Base-by-base conservation (phyloP, 37 sponge, comb jelly and placozoan genomes). In the Oopsacas minuta region DNA sequence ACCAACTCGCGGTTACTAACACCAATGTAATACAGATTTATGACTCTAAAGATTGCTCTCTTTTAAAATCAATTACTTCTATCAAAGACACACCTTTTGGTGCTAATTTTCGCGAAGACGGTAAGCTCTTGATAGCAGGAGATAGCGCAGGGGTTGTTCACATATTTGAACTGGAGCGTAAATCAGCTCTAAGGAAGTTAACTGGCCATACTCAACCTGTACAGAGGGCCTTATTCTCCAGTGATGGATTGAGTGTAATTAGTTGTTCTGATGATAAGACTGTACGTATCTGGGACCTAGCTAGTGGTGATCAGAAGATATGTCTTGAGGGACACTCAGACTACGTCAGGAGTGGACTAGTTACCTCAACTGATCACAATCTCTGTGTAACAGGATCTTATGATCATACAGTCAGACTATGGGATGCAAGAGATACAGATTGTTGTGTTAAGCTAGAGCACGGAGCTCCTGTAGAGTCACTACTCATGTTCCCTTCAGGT, bases 321-420 rank as follows among this genome's bases (percentile, higher is more conserved):
- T 82, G 86, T 10, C 81, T 94, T 51, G 53, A 83, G 22, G 93
- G 88, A 28, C 95, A 94, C 81, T 81, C 87, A 89, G 93, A 95
- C 82, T 93, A 95, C 75, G 83, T 94, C 1, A 82, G 91, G 15
- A 38, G 83, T 3, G 82, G 91, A 34, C 81, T 82, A 1, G 81
- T 83, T 0, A 85, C 37, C 32, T 87, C 88, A 0, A 83, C 88
- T 38, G 85, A 81, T 34, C 15, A 37, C 32, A 53, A 86, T 37
- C 85, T 95, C 36, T 84, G 87, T 0, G 38, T 93, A 30, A 85
- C 88, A 17, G 94, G 93, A 22, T 93, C 96, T 12, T 99, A 95
- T 81, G 99, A 99, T 82, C 99, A 99, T 88, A 90, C 91, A 15
- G 84, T 99, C 0, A 37, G 84, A 5, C 87, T 95, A 36, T 99